A percentile compares a stretch with the other conserved stretches of the same genome.
Evolutionary conservation across 1,140 invertebrate genomes (phyloP).

Genomic region (Euura saliciscinereae): DNA sequence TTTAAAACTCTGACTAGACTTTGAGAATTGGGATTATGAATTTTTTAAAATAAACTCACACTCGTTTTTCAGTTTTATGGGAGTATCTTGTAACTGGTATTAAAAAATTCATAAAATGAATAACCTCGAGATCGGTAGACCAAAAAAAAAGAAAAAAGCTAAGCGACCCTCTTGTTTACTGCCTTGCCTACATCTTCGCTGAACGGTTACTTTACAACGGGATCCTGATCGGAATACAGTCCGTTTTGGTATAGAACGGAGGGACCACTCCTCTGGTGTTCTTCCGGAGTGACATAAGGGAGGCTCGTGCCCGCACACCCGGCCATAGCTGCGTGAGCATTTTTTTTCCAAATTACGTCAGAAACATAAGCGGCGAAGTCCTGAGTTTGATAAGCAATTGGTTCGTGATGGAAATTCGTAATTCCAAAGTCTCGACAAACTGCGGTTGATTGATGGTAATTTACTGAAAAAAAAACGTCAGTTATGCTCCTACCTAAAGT

Average conservation of each 20-base stretch:
- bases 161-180: background rate
- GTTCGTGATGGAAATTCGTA: background rate
- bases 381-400: background rate
- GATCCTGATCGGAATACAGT: constrained; percentile 2
- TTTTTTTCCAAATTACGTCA: background rate
- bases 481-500: too few relatives aligned
- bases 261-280: background rate
- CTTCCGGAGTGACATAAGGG: constrained; percentile 2
- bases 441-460: background rate
- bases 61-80: background rate
- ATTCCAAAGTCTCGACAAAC: background rate
- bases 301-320: background rate
- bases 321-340: background rate
- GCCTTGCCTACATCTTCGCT: constrained; percentile 2
- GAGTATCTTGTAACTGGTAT: background rate
- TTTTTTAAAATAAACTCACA: background rate
- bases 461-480: too few relatives aligned
- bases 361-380: background rate
- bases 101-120: constrained; percentile 5
- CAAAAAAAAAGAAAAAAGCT: background rate
- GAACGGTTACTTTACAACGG: constrained; percentile 1
- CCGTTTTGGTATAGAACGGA: background rate
- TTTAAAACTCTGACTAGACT: too few relatives aligned
- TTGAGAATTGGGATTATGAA: too few relatives aligned
- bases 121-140: background rate